Base-by-base conservation (phyloP, 2,888 invertebrate genomes). In the Cataglyphis cursor region DNA sequence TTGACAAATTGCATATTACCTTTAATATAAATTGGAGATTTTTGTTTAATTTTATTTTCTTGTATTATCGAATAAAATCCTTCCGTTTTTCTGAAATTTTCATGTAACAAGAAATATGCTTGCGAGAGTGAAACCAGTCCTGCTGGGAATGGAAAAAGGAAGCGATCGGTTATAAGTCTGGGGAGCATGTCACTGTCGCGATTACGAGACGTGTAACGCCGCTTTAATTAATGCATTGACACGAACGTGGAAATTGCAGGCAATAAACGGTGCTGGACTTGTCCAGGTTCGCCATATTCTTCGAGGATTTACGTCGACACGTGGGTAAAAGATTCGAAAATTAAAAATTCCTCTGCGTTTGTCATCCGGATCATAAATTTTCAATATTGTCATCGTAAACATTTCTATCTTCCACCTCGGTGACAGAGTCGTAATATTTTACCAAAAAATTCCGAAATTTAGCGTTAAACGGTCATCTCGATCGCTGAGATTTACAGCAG, bases 191-290 rank as follows among this genome's bases (percentile, higher is more conserved):
- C 72, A 38, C 41, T 54, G 44, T 73, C 35, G 64, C 35, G 68
- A 82, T 87, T 75, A 57, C 41, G 41, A 10, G 5, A 83, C 51
- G 10, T 64, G 57, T 82, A 82, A 61, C 54, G 68, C 38, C 57
- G 9, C 8, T 18, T 28, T 68, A 81, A 84, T 75, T 80, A 66
- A 72, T 64, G 76, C 75, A 70, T 87, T 85, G 62, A 82, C 78
- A 78, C 44, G 65, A 62, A 64, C 78, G 3, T 81, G 31, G 18
- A 70, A 74, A 74, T 68, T 68, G 72, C 75, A 62, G 44, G 65
- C 74, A 54, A 35, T 89, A 76, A 87, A 84, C n/a, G 10, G 3
- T 10, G 18, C 15, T 28, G 44, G 4, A 44, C 18, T 3, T 8
- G 62, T 85, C 75, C 81, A 48, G 15, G 9, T 48, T 10, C 8